Base-by-base conservation (phyloP, 2,113 vertebrate genomes). In the Bubo blakistoni region DNA sequence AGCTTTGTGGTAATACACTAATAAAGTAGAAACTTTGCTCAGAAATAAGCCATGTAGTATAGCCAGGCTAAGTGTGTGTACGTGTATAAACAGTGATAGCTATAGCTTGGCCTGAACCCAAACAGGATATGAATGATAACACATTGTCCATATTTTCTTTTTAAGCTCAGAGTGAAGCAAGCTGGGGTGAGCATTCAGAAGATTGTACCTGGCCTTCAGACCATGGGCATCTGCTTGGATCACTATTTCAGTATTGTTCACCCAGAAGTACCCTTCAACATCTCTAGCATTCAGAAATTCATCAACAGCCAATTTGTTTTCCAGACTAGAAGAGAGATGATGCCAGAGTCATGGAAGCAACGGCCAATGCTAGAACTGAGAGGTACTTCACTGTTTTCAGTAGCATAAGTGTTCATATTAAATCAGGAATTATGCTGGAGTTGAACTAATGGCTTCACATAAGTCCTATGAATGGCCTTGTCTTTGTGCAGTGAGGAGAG, bases 301-400 rank as follows among this genome's bases (percentile, higher is more conserved):
- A 98, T 98, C 97, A 98, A 97, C 89, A 98, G 98, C 89, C 97
- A 98, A n/a, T 98, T 98, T 96, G 97, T 98, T 77, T 98, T 98
- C 96, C 96, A 94, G 72, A 98, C 98, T 36, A 96, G 92, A 79
- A 97, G 97, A 94, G 97, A 98, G 72, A 98, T 97, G 97, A 97
- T 98, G 96, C 97, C 98, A 71, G 90, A 97, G 82, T 98, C 95
- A 16, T 98, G 98, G 97, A 98, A 79, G 71, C 77, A 97, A n/a
- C 90, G 97, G 27, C 98, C 98, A 61, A 97, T 98, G 96, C 84
- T 98, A 13, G 97, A 98, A 91, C 94, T 98, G 32, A 97, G 96
- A 98, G 98, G 97, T 97, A 95, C 34, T 85, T 85, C 59, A 27
- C 49, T 71, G 20, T 77, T 85, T 93, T 61, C 84, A 81, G 3